Percentiles rank a stretch among this genome's conserved stretches.
Evolutionary conservation across 1,140 invertebrate genomes (phyloP).

Genomic region (Portunus trituberculatus): DNA sequence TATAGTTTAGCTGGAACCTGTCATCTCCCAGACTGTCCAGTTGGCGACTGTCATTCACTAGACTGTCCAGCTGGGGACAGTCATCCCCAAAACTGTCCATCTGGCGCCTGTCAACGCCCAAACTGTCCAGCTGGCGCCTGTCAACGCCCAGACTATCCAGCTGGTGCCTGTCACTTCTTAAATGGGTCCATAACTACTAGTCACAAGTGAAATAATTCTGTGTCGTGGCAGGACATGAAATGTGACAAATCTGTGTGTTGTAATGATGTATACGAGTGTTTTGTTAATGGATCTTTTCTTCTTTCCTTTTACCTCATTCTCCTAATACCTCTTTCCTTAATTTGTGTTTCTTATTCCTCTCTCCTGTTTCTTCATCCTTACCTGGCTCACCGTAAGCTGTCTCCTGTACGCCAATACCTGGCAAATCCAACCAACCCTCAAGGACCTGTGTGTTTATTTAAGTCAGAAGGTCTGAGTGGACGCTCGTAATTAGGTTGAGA

Average conservation of each 20-base stretch:
- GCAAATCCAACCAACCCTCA: background rate
- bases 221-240: background rate
- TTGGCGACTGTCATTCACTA: background rate
- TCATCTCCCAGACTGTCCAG: background rate
- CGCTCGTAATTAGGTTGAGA: background rate
- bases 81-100: background rate
- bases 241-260: background rate
- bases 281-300: background rate
- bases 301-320: background rate
- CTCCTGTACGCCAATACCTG: background rate
- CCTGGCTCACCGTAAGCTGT: background rate
- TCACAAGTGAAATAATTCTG: background rate
- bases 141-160: background rate
- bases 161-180: background rate
- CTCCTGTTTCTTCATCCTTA: background rate
- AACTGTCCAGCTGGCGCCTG: conserved; percentile 13
- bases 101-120: background rate
- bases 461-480: background rate
- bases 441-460: background rate
- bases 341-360: background rate
- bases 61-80: background rate
- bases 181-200: background rate
- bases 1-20: background rate
- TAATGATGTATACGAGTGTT: background rate
- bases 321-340: background rate